Conservation (phyloP, 2,888 invertebrate genomes). For the Ophion ellenae region DNA sequence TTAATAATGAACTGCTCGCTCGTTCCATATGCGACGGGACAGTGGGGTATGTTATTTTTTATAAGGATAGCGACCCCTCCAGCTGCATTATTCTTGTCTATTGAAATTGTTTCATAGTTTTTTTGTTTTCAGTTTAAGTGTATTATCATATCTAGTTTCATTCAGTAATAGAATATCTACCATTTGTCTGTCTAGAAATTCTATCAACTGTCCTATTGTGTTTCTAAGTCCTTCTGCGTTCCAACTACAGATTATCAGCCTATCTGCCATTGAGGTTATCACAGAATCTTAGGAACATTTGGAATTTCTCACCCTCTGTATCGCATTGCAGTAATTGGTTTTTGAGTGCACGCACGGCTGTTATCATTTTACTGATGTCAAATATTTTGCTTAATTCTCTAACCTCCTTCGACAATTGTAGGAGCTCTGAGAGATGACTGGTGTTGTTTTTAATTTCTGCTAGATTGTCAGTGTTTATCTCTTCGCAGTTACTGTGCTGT, state of each 20-base stretch:
- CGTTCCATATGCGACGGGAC: too few relatives aligned
- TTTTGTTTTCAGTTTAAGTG: slow-evolving; percentile 62
- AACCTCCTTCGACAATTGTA: slow-evolving; percentile 49
- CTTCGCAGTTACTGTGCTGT: slow-evolving; percentile 2
- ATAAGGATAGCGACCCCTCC: slow-evolving; percentile 65
- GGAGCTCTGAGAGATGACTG: slow-evolving; percentile 24
- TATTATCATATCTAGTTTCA: slow-evolving; percentile 63
- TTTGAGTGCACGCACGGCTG: slow-evolving; percentile 45
- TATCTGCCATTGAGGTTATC: slow-evolving; percentile 63
- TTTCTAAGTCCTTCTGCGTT: slow-evolving; percentile 69
- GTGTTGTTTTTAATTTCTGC: slow-evolving; percentile 15
- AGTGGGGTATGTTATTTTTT: slow-evolving; percentile 56
- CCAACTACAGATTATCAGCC: slow-evolving; percentile 67
- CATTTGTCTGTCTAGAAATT: slow-evolving; percentile 61
- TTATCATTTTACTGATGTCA: slow-evolving; percentile 60
- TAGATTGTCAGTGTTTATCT: slow-evolving; percentile 17
- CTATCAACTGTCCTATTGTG: slow-evolving; percentile 60
- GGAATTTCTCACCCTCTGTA: slow-evolving; percentile 59
- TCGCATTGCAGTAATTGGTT: slow-evolving; percentile 49
- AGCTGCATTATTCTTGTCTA: slow-evolving; percentile 56
- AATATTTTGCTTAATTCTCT: slow-evolving; percentile 56
- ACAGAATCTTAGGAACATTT: slow-evolving; percentile 62
- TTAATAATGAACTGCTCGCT: too few relatives aligned
- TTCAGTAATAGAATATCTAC: slow-evolving; percentile 65
- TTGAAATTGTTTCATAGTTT: slow-evolving; percentile 65